Evolutionary conservation across 1,140 invertebrate species (phyloP).

Genomic region (Bombus waltoni): DNA sequence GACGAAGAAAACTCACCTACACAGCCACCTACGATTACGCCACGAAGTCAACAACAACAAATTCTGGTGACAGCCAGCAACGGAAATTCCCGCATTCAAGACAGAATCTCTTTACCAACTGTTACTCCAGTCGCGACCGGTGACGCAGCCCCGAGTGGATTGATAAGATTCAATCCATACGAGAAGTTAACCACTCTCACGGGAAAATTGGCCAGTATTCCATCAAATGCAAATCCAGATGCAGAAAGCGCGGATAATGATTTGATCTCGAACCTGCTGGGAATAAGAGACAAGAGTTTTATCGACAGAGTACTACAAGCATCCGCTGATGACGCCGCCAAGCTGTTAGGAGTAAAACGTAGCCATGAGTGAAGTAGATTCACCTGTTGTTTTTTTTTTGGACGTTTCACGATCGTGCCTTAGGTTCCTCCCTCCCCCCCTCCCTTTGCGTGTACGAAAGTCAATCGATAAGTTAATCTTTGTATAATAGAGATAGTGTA

Average conservation of each 20-base stretch:
- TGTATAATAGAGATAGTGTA: neutral
- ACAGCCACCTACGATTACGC: constrained; percentile 82
- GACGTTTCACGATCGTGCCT: constrained; percentile 74
- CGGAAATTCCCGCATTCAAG: constrained; percentile 65
- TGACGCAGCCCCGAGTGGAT: constrained; percentile 76
- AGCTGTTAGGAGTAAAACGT: constrained; percentile 90
- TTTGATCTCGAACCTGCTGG: constrained; percentile 94
- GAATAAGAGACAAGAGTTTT: constrained; percentile 93
- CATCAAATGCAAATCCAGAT: constrained; percentile 68
- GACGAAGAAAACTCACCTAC: constrained; percentile 78
- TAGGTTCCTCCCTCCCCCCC: constrained; percentile 43
- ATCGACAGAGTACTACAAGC: constrained; percentile 92
- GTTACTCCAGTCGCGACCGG: constrained; percentile 75
- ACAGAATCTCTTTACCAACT: constrained; percentile 76
- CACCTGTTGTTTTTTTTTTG: neutral
- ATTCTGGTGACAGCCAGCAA: constrained; percentile 56
- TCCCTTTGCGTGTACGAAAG: no score
- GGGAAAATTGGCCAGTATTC: constrained; percentile 83
- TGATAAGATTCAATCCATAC: constrained; percentile 77
- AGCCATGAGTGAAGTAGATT: constrained; percentile 73
- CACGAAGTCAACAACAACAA: constrained; percentile 70
- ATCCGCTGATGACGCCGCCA: constrained; percentile 93
- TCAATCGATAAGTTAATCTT: constrained; percentile 23
- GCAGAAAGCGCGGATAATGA: constrained; percentile 86
- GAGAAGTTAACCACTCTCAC: constrained; percentile 80